Evolutionary conservation across 2,113 vertebrate species (phyloP).

Genomic region (Donacobius atricapilla): DNA sequence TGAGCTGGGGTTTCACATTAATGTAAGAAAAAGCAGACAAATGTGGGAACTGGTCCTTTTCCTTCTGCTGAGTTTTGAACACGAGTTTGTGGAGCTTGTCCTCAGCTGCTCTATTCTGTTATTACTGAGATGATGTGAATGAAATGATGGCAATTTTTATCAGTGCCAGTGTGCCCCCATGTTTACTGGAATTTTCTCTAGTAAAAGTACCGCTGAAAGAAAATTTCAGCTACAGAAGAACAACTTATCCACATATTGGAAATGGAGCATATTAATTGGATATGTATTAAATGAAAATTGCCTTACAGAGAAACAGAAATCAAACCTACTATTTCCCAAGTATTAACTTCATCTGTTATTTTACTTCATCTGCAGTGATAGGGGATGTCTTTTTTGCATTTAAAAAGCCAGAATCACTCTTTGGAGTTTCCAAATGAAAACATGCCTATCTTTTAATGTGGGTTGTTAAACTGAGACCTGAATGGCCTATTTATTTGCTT

Average conservation of each 20-base stretch:
- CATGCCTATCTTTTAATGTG: conserved; percentile 32
- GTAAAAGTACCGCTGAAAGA: background rate
- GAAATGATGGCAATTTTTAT: background rate
- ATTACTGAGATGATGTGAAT: background rate
- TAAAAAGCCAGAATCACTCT: conserved; percentile 1
- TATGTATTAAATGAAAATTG: conserved; percentile 27
- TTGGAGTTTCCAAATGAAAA: conserved; percentile 37
- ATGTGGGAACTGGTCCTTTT: background rate
- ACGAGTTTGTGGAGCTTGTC: background rate
- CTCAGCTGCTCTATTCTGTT: background rate
- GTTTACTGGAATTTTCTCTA: background rate
- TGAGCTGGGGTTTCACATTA: background rate
- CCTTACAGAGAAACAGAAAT: conserved; percentile 40
- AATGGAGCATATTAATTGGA: conserved; percentile 46
- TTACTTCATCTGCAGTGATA: background rate
- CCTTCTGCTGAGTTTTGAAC: background rate
- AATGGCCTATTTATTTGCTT: conserved; percentile 54
- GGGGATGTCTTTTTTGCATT: conserved; percentile 11
- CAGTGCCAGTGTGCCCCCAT: background rate
- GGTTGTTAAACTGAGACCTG: conserved; percentile 44
- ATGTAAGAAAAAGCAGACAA: background rate
- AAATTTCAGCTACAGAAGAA: background rate
- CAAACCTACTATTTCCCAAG: background rate
- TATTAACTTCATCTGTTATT: conserved; percentile 4
- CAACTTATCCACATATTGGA: background rate